Base-by-base conservation (phyloP, 1,140 invertebrate genomes). In the Hyles euphorbiae region DNA sequence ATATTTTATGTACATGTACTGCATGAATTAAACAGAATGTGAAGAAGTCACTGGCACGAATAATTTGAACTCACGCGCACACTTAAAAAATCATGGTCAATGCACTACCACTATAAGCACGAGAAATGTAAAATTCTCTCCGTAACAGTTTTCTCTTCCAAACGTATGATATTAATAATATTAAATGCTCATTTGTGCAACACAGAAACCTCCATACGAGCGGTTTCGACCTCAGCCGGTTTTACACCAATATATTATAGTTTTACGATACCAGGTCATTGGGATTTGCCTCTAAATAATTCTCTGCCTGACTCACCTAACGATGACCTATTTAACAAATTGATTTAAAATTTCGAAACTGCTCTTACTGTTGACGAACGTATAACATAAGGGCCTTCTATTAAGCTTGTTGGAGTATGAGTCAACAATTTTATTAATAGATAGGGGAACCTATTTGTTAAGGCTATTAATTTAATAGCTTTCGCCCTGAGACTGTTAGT, bases 131-230 rank as follows among this genome's bases (percentile, higher is more conserved):
- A 40, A 8, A 40, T 40, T 40, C 36, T 40, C 36, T 40, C 36
- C 36, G 4, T 8, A 40, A 8, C 22, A 22, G 22, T 22, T 40
- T 40, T 40, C 36, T 40, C 36, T 40, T 40, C 36, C 36, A 40
- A 40, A 40, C 8, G 36, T 40, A 40, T 40, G 36, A 34, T 52
- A 52, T 52, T 34, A 52, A 52, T 52, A 52, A 52, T 52, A 52
- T 34, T 52, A 52, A 52, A 34, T 3, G 11, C 34, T 52, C 33
- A 34, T 52, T 52, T 52, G 40, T 54, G 53, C 40, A 54, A 54
- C 53, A 72, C 64, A 80, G 67, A 76, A 71, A 76, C 75, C 73
- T 76, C 71, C 59, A 72, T 72, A 61, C 47, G 54, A 58, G 53
- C n/a, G 36, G 53, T 12, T 43, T 32, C 11, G 40, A 40, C 40